Evolutionary conservation across 2,797 vertebrate genomes (phyloP), one percentile per base, ranked within the genome.

Genomic region (Kryptopterus vitreolus): DNA sequence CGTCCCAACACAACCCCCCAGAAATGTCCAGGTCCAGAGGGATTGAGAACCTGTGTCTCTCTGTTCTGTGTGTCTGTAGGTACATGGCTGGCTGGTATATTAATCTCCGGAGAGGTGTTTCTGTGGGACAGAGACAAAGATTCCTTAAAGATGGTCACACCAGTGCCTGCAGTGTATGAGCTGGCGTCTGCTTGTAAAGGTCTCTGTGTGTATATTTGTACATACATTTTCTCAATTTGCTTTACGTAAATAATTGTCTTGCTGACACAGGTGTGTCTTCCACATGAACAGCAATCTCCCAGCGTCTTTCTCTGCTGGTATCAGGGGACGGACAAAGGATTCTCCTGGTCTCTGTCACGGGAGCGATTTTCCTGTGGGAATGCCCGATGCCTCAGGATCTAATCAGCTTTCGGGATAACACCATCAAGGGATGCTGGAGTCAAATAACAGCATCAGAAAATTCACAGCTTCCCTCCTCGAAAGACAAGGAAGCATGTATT

Each of bases 51-150:
- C 35, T 48, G 18, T 75, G 46, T 43, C n/a, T 66, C 48, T 78
- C 38, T 33, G 29, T 3, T 6, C 38, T 43, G 38, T 43, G 38
- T 4, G 71, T 79, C 72, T 59, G 10, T 84, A 99, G 98, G 95
- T 80, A 88, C 91, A 80, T 99, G 96, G 97, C 89, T 99, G 61
- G 94, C 92, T 86, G 96, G 97, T 33, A 57, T 98, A 35, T 89
- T 98, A 83, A 57, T 85, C 73, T 93, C 96, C n/a, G 98, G 97
- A 79, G 95, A 97, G 16, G 82, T 99, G 0, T 98, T 99, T 88
- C 91, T 99, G 79, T 99, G 98, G 98, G 96, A 96, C 92, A 96
- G 93, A 87, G 98, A 99, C 87, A 92, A 89, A 68, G 95, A 98
- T 85, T 91, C 84, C 79, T 85, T 98, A 79, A 98, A 95, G 91